These are phyloP conservation scores for Anoplopoma fimbria DNA, from an alignment of 2,113 vertebrate species.

Conservation along the genomic window DNA sequence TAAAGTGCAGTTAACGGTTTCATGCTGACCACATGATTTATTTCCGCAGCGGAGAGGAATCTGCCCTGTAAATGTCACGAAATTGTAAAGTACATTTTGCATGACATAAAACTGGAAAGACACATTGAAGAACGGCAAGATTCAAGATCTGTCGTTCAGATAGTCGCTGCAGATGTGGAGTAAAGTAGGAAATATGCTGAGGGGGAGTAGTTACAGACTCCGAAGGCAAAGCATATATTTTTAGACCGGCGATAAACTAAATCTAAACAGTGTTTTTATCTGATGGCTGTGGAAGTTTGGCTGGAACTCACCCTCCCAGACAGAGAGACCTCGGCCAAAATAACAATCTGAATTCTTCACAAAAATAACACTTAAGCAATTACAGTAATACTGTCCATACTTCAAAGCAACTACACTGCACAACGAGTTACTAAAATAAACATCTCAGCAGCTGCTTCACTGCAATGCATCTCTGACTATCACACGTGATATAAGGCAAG, in stretches of 20 bases:
- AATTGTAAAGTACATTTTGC: neutral
- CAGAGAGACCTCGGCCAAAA: slow-evolving; percentile 20
- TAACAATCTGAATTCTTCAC: slow-evolving; percentile 36
- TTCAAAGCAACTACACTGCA: neutral
- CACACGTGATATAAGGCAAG: too few species aligned
- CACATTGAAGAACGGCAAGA: neutral
- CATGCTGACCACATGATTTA: slow-evolving; percentile 3
- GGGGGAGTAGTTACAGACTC: neutral
- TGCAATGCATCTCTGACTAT: too few species aligned
- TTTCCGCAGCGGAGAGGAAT: neutral
- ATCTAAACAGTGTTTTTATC: slow-evolving; percentile 50
- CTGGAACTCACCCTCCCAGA: slow-evolving; percentile 13
- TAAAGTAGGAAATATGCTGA: neutral
- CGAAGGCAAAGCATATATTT: neutral
- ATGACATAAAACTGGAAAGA: neutral
- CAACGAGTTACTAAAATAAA: neutral
- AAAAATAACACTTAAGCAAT: slow-evolving; percentile 57
- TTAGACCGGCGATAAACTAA: slow-evolving; percentile 14
- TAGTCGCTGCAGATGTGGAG: neutral
- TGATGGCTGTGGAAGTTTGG: slow-evolving; percentile 5
- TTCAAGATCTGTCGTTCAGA: neutral
- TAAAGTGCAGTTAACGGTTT: slow-evolving; percentile 10
- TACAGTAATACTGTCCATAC: neutral
- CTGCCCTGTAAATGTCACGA: slow-evolving; percentile 10
- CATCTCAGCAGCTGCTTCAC: too few species aligned